A percentile compares a stretch with the other conserved stretches of the same genome.
Evolutionary conservation across 2,888 invertebrate species (phyloP).

Genomic region (Plutella xylostella): DNA sequence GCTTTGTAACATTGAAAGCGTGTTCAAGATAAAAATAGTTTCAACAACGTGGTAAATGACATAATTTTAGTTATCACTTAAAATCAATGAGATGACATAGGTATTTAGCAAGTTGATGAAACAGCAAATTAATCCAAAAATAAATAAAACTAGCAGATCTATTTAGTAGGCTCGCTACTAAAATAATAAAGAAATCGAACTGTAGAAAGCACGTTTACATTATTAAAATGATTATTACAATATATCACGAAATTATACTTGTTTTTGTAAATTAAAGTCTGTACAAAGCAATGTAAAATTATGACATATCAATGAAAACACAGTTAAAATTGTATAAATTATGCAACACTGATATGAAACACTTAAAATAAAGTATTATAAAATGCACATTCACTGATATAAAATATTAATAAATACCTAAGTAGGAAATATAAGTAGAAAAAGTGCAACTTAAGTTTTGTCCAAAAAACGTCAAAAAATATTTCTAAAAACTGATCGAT

Average conservation of each 20-base stretch:
- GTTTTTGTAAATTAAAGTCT: constrained; percentile 22
- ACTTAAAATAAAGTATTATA: constrained; percentile 29
- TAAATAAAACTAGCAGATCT: constrained; percentile 61
- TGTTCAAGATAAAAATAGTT: background rate
- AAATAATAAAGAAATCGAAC: constrained; percentile 2
- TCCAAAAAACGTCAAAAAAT: background rate
- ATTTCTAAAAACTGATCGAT: constrained; percentile 9
- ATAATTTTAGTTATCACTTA: too few relatives aligned
- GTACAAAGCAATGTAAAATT: constrained; percentile 48
- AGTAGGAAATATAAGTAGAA: constrained; percentile 20
- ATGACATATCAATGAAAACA: constrained; percentile 38
- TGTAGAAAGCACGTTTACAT: background rate
- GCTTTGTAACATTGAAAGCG: constrained; percentile 29
- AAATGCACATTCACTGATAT: constrained; percentile 25
- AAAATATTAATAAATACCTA: constrained; percentile 21
- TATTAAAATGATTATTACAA: background rate
- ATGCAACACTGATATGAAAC: constrained; percentile 44
- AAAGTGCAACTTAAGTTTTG: constrained; percentile 12
- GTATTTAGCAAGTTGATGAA: background rate
- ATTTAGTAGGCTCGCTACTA: constrained; percentile 18
- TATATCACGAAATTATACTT: background rate
- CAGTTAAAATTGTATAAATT: constrained; percentile 57
- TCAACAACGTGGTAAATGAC: background rate
- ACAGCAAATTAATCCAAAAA: constrained; percentile 19
- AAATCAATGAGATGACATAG: too few relatives aligned